Evolutionary conservation across 1,140 invertebrate species (phyloP).

Genomic region (Lucilia sericata): DNA sequence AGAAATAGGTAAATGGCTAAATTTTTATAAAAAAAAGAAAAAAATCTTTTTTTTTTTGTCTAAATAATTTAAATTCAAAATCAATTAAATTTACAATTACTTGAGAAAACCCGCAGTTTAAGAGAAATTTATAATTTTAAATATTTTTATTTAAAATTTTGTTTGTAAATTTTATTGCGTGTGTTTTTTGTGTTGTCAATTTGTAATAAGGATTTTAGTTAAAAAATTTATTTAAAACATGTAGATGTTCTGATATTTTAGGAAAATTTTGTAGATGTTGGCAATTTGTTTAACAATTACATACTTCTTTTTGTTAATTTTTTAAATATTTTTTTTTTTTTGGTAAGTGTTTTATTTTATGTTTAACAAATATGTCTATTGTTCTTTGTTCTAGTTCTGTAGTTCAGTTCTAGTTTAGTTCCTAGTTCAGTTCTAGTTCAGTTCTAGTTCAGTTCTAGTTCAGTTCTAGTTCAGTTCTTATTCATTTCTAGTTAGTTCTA

Average conservation of each 20-base stretch:
- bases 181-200: background rate
- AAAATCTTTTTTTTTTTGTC: constrained; percentile 34
- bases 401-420: no score
- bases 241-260: background rate
- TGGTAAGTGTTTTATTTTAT: background rate
- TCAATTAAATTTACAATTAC: background rate
- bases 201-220: constrained; percentile 8
- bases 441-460: no score
- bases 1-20: constrained; percentile 68
- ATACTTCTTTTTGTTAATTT: constrained; percentile 1
- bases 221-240: background rate
- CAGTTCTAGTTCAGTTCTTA: no score
- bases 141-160: constrained; percentile 6
- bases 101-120: background rate
- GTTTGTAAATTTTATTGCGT: background rate
- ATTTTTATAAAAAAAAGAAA: constrained; percentile 46
- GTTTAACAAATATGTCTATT: background rate
- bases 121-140: background rate
- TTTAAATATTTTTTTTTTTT: constrained; percentile 12
- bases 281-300: background rate
- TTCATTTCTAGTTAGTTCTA: no score
- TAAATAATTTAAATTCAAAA: constrained; percentile 17
- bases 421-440: no score
- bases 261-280: background rate
- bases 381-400: no score